Evolutionary conservation across 2,888 invertebrate genomes (phyloP).

Genomic region (Xanthorhoe designata): DNA sequence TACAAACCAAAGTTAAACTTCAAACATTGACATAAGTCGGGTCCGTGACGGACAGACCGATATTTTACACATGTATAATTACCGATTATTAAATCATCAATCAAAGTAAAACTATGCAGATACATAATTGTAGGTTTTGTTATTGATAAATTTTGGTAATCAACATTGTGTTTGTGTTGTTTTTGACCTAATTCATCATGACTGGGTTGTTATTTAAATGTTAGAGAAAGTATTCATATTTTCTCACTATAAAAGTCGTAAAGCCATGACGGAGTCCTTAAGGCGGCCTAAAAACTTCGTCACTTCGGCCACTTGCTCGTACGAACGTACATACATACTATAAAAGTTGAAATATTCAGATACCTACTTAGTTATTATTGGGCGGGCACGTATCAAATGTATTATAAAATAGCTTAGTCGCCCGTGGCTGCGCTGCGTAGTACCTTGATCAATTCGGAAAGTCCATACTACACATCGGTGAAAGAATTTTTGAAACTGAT

Average conservation of each 20-base stretch:
- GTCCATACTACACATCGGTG: too few relatives aligned
- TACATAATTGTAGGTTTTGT: constrained; percentile 57
- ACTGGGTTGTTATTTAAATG: constrained; percentile 12
- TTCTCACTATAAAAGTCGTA: background rate
- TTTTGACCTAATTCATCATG: constrained; percentile 24
- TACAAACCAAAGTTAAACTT: constrained; percentile 13
- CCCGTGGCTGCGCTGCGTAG: too few relatives aligned
- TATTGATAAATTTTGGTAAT: constrained; percentile 59
- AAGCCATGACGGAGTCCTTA: too few relatives aligned
- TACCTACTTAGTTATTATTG: too few relatives aligned
- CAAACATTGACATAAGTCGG: constrained; percentile 27
- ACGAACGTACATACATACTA: too few relatives aligned
- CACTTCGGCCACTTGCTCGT: too few relatives aligned
- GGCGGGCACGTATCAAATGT: too few relatives aligned
- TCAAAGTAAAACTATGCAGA: constrained; percentile 57
- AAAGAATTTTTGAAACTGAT: too few relatives aligned
- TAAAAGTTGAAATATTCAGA: too few relatives aligned
- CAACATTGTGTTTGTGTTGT: constrained; percentile 24
- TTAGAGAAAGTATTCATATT: constrained; percentile 6
- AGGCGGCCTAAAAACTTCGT: too few relatives aligned
- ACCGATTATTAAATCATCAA: constrained; percentile 72
- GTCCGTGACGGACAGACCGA: constrained; percentile 50
- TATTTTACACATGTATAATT: constrained; percentile 53
- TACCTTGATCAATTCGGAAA: too few relatives aligned
- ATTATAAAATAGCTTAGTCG: too few relatives aligned